A percentile compares a stretch with the other conserved stretches of the same genome.
Conservation (phyloP, 2,113 vertebrate genomes). For the Siniperca knerii region DNA sequence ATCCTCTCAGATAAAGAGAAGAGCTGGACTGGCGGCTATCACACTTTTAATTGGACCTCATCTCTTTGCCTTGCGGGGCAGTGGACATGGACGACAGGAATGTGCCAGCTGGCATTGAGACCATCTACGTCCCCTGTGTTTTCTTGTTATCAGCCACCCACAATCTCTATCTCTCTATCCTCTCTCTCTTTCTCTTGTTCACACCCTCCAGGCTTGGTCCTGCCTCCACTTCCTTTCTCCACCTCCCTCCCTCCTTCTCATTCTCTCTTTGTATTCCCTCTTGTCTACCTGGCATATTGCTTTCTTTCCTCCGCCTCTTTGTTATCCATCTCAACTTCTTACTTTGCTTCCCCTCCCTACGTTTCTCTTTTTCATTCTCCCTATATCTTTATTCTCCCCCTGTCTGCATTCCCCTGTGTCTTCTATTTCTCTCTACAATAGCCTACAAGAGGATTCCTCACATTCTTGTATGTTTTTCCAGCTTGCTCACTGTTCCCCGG, state of each 20-base stretch:
- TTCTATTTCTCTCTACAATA: constrained; percentile 37
- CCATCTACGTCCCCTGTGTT: constrained; percentile 51
- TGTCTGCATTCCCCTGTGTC: constrained; percentile 37
- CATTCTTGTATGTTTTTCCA: constrained; percentile 71
- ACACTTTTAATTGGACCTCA: constrained; percentile 71
- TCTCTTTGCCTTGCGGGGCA: constrained; percentile 58
- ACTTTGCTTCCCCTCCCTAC: not conserved
- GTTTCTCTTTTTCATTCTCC: constrained; percentile 1
- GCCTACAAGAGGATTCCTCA: constrained; percentile 63
- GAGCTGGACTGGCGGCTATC: constrained; percentile 65
- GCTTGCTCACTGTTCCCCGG: constrained; percentile 7
- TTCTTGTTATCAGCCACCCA: constrained; percentile 61
- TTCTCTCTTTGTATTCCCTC: constrained; percentile 20
- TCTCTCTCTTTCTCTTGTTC: constrained; percentile 11
- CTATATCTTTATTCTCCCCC: constrained; percentile 18
- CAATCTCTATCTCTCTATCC: constrained; percentile 22
- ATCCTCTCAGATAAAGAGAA: constrained; percentile 64
- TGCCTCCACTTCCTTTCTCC: constrained; percentile 56
- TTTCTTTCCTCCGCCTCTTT: constrained; percentile 32
- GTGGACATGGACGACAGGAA: constrained; percentile 69
- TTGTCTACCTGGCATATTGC: constrained; percentile 58
- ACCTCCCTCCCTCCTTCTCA: constrained; percentile 20
- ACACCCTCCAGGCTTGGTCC: constrained; percentile 43
- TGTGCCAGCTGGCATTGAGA: constrained; percentile 67
- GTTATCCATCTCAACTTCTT: constrained; percentile 34